Base-by-base conservation (phyloP, 2,888 invertebrate species). In the Cheilosia vernalis region DNA sequence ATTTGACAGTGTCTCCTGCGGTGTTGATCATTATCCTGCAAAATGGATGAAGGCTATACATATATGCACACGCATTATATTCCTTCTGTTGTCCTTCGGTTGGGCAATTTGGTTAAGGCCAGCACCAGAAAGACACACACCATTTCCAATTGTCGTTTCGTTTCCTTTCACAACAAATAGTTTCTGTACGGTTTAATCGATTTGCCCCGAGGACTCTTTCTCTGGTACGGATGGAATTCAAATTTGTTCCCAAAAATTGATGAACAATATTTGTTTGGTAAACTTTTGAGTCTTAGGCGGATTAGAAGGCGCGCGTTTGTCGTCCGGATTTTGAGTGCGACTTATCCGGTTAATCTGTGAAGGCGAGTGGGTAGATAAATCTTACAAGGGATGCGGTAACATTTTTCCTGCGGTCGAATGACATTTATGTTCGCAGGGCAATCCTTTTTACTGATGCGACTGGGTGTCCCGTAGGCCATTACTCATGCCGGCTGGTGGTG, bases 81-180 rank as follows among this genome's bases (percentile, higher is more conserved):
- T 78, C 69, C 73, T 84, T 79, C 83, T 79, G 67, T 79, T 79
- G 83, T 79, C 79, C 79, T 84, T 84, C 24, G 73, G 83, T 84
- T 83, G 56, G 83, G 69, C 40, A 83, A 83, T 83, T 78, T 47
- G 40, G 27, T 37, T 60, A 49, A 69, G 69, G 58, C n/a, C 56
- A 21, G 21, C 21, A 21, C 81, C 9, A 47, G 27, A 21, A 9
- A 42, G 15, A 13, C 30, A 30, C 47, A 7, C 15, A 24, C 10
- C 15, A 42, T 10, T 44, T 21, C 37, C 60, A 63, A 66, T 78
- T 79, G 83, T 79, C 64, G 33, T 56, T 56, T 49, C 33, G n/a
- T 37, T 64, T 79, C 51, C 79, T 58, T 73, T 78, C 77, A 72
- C 49, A 27, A 78, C 21, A 21, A 21, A 21, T 84, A 37, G 33